Evolutionary conservation across 1,140 invertebrate species (phyloP), one percentile per base, ranked within the genome.

Genomic region (Drosophila watanabei): DNA sequence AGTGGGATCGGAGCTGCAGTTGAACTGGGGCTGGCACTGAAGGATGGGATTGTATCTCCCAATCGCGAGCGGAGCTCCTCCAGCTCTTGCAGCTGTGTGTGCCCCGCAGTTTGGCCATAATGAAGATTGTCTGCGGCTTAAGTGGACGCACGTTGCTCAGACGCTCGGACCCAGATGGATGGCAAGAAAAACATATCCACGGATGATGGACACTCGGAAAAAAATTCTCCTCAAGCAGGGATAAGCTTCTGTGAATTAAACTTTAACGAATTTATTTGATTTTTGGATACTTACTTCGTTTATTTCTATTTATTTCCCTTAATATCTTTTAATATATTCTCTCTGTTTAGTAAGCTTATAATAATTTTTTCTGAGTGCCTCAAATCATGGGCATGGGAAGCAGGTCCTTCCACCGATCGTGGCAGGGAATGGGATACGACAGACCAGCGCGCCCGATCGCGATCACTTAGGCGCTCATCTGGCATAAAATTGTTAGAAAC

Each of bases 401-500:
- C 43, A 46, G 41, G 39, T 48, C 64, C 57, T 39, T 58, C 41
- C 57, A 16, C 63, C 39, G 30, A 35, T 63, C 58, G 48, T 37
- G 24, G 60, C 46, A 37, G 35, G 62, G 51, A 57, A 57, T 57
- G 54, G 37, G 28, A 45, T 52, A 63, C 43, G 68, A 70, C 70
- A 79, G 79, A 68, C 69, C 79, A 86, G 69, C 68, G 46, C 30
- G 63, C 20, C 24, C 46, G 84, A 90, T 91, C 87, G 79, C 82
- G 87, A 90, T 90, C 86, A 91, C 81, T 90, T 87, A 92, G 75
- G 75, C 90, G 82, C 90, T 87, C 90, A 92, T 92, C 90, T 90
- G 86, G 91, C 83, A 92, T 86, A 92, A 91, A 89, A 83, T 91
- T 91, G 91, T 92, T 92, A 92, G 91, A 92, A 92, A 92, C 91